A percentile compares a stretch with the other conserved stretches of the same genome.
Evolutionary conservation across 2,888 invertebrate species (phyloP).

Genomic region (Operophtera brumata): DNA sequence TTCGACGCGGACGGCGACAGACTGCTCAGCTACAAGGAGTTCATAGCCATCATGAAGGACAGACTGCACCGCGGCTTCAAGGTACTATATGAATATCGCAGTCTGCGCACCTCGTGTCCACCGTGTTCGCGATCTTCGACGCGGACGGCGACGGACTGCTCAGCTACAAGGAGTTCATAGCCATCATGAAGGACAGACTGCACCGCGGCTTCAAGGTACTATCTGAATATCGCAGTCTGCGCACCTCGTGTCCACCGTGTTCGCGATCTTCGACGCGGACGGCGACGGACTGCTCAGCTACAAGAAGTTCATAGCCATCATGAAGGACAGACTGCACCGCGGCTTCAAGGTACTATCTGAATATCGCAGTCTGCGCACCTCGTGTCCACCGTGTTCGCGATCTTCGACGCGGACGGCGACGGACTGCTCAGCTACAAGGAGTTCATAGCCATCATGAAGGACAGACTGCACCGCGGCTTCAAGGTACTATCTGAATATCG

Average conservation of each 20-base stretch:
- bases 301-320: slow-evolving; percentile 98
- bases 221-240: slow-evolving; percentile 90
- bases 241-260: slow-evolving; percentile 96
- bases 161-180: slow-evolving; percentile 98
- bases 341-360: slow-evolving; percentile 95
- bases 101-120: slow-evolving; percentile 92
- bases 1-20: slow-evolving; percentile 99
- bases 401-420: slow-evolving; percentile 99
- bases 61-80: slow-evolving; percentile 96
- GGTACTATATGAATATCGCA: slow-evolving; percentile 91
- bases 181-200: slow-evolving; percentile 98
- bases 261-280: slow-evolving; percentile 98
- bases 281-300: slow-evolving; percentile 98
- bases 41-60: slow-evolving; percentile 99
- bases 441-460: slow-evolving; percentile 99
- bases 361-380: slow-evolving; percentile 91
- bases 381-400: slow-evolving; percentile 96
- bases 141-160: slow-evolving; percentile 97
- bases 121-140: slow-evolving; percentile 98
- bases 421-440: slow-evolving; percentile 97
- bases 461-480: slow-evolving; percentile 96
- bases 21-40: slow-evolving; percentile 96
- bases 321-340: slow-evolving; percentile 97
- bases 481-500: slow-evolving; percentile 91
- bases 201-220: slow-evolving; percentile 96